A percentile compares a stretch with the other conserved stretches of the same genome.
Evolutionary conservation across 2,113 vertebrate species (phyloP).

Genomic region (Otocyon megalotis): DNA sequence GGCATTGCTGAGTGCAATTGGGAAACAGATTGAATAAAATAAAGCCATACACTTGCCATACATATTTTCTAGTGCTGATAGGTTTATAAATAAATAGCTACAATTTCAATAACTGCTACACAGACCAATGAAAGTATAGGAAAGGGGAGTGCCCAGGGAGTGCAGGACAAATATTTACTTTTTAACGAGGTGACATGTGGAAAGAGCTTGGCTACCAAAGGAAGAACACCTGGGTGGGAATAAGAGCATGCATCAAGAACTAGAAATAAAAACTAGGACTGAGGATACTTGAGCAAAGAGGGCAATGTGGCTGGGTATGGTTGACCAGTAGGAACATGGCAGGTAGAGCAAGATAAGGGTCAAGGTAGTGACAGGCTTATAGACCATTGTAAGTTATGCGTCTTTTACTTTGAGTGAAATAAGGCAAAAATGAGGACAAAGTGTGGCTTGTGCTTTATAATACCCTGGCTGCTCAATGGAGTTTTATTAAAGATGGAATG

Average conservation of each 20-base stretch:
- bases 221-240: not conserved
- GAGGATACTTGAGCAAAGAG: not conserved
- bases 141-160: not conserved
- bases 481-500: not conserved
- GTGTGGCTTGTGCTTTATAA: not conserved
- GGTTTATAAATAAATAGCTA: not conserved
- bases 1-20: not conserved
- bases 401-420: not conserved
- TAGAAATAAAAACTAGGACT: not conserved
- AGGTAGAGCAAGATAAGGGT: not conserved
- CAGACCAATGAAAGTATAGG: not conserved
- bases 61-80: not conserved
- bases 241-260: not conserved
- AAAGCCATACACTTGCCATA: not conserved
- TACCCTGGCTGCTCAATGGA: not conserved
- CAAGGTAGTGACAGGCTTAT: too few relatives aligned
- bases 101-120: not conserved
- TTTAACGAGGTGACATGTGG: not conserved
- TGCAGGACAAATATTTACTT: rapidly evolving
- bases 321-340: rapidly evolving
- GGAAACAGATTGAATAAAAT: not conserved
- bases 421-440: not conserved
- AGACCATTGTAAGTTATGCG: not conserved
- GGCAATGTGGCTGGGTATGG: rapidly evolving
- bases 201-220: not conserved